These are phyloP conservation scores for Hypotaenidia philippensis DNA, from an alignment of 2,797 vertebrate species.

Conservation along the genomic window DNA sequence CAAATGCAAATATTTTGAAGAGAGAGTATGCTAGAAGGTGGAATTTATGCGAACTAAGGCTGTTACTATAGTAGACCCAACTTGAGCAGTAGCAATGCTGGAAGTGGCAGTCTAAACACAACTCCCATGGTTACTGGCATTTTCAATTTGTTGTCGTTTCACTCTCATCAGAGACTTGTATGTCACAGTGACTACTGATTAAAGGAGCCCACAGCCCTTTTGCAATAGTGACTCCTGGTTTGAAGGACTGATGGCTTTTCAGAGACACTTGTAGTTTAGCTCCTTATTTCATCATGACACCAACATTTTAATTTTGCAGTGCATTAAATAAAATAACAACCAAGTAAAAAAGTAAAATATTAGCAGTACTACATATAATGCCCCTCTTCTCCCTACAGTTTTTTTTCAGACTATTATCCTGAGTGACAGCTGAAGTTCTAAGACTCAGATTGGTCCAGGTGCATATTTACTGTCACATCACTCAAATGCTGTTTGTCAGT, in stretches of 20 bases:
- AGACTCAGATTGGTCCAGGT: background rate
- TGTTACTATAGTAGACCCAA: background rate
- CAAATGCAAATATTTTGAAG: background rate
- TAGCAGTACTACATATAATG: background rate
- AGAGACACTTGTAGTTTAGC: background rate
- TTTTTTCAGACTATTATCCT: background rate
- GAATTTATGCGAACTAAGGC: background rate
- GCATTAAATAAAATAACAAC: background rate
- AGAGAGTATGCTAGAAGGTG: background rate
- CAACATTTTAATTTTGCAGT: conserved; percentile 9
- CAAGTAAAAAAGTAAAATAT: background rate
- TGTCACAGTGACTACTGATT: conserved; percentile 9
- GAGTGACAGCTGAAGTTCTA: background rate
- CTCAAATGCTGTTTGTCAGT: background rate
- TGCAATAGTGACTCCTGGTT: background rate
- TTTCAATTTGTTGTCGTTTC: conserved; percentile 49
- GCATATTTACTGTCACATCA: background rate
- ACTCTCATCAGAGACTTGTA: conserved; percentile 17
- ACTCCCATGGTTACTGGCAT: conserved; percentile 30
- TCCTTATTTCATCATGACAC: background rate
- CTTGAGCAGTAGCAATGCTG: conserved; percentile 8
- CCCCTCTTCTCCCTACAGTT: background rate
- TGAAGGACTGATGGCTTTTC: conserved; percentile 1
- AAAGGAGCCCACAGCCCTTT: background rate
- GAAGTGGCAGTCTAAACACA: conserved; percentile 49